Evolutionary conservation across 1,140 invertebrate species (phyloP).

Genomic region (Halesus radiatus): DNA sequence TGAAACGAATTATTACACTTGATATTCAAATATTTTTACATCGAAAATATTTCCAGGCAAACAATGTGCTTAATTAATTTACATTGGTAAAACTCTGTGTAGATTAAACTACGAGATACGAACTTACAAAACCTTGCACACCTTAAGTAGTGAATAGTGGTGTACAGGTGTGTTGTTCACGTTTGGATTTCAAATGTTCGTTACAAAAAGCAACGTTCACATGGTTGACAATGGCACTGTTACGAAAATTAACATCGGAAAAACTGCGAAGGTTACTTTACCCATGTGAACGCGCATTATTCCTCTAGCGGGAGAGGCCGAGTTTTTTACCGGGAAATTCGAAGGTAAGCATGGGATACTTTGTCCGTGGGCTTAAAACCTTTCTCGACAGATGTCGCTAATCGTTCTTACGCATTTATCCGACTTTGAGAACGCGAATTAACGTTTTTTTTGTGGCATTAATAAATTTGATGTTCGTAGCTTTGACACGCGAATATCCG

Average conservation of each 20-base stretch:
- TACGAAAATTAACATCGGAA: slow-evolving; percentile 50
- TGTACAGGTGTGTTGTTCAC: background rate
- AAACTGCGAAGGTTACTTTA: slow-evolving; percentile 40
- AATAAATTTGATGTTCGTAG: too few relatives aligned
- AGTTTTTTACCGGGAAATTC: slow-evolving; percentile 35
- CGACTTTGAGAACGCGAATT: background rate
- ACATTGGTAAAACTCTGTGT: background rate
- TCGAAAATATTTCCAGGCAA: background rate
- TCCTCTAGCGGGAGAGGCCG: background rate
- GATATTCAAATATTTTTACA: background rate
- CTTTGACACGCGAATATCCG: too few relatives aligned
- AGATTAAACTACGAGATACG: slow-evolving; percentile 6
- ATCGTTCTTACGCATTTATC: background rate
- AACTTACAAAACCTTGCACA: slow-evolving; percentile 1
- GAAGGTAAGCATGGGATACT: slow-evolving; percentile 3
- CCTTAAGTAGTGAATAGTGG: background rate
- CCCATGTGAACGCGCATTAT: slow-evolving; percentile 33
- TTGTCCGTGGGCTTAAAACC: too few relatives aligned
- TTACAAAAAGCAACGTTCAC: slow-evolving; percentile 41
- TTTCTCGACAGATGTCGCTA: background rate
- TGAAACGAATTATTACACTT: too few relatives aligned
- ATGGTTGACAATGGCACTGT: slow-evolving; percentile 44
- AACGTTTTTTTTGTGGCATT: too few relatives aligned
- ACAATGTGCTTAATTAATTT: slow-evolving; percentile 4
- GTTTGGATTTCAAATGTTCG: background rate